Conservation (phyloP, 2,113 vertebrate species). For the Eptesicus fuscus region DNA sequence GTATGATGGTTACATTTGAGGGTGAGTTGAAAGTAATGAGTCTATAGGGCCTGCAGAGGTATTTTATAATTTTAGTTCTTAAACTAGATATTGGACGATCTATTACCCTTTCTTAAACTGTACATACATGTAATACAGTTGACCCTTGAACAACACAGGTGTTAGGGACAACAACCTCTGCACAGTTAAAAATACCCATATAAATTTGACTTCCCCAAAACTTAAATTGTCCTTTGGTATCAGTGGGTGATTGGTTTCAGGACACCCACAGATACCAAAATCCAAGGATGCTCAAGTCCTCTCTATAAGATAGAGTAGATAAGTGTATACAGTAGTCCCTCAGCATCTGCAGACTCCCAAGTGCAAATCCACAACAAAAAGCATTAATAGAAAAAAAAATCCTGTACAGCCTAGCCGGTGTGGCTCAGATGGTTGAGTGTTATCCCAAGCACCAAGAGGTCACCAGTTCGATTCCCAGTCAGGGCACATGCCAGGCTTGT, state of each 20-base stretch:
- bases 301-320: neutral
- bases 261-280: neutral
- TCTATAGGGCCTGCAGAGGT: neutral
- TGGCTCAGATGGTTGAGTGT: too few species aligned
- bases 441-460: too few species aligned
- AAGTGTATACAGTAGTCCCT: neutral
- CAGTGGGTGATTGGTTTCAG: neutral
- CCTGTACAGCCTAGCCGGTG: too few species aligned
- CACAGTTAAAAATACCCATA: neutral
- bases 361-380: neutral
- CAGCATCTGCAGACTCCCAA: neutral
- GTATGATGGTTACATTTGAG: neutral
- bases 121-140: neutral
- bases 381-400: neutral
- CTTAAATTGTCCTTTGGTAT: neutral
- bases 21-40: neutral
- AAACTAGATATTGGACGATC: neutral
- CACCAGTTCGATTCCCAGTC: too few species aligned
- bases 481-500: too few species aligned
- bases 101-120: neutral
- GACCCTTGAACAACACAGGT: neutral
- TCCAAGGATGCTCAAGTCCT: neutral
- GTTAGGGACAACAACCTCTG: neutral
- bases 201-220: neutral
- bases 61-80: conserved; percentile 11